Conservation (phyloP, 1,140 invertebrate genomes). For the Aphaenogaster floridana region DNA sequence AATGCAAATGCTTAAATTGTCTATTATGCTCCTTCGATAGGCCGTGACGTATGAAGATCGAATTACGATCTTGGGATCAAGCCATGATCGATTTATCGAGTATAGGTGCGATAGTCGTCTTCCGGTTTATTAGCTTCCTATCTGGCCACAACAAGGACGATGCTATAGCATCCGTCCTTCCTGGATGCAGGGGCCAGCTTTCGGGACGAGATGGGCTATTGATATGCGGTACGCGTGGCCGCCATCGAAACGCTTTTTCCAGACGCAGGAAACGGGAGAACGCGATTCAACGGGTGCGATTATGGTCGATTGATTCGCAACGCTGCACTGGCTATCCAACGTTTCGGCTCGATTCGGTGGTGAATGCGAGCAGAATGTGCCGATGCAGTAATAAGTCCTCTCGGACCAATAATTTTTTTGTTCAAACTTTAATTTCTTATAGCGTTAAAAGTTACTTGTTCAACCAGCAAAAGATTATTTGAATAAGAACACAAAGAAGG, state of each 20-base stretch:
- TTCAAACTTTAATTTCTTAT: slow-evolving; percentile 11
- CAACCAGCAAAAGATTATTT: not conserved
- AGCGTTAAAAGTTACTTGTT: not conserved
- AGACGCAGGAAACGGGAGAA: slow-evolving; percentile 34
- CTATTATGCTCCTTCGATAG: slow-evolving; percentile 7
- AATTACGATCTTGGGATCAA: slow-evolving; percentile 53
- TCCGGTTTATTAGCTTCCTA: slow-evolving; percentile 71
- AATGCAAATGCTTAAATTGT: not conserved
- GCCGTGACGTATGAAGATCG: slow-evolving; percentile 25
- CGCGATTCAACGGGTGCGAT: slow-evolving; percentile 54
- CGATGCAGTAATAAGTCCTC: slow-evolving; percentile 13
- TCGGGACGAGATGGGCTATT: slow-evolving; percentile 61
- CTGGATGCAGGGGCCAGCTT: slow-evolving; percentile 49
- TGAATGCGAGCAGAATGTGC: slow-evolving; percentile 60
- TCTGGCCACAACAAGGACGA: slow-evolving; percentile 53
- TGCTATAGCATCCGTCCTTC: slow-evolving; percentile 66
- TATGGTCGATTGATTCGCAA: slow-evolving; percentile 74
- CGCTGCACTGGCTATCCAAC: slow-evolving; percentile 37
- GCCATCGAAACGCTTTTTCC: slow-evolving; percentile 73
- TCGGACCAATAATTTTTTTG: slow-evolving; percentile 8
- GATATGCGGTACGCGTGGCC: slow-evolving; percentile 70
- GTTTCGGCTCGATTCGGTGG: slow-evolving; percentile 50
- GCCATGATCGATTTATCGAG: slow-evolving; percentile 65
- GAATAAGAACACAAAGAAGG: not conserved
- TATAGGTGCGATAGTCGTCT: slow-evolving; percentile 28